Base-by-base conservation (phyloP, 2,888 invertebrate genomes). In the Podabrus alpinus region DNA sequence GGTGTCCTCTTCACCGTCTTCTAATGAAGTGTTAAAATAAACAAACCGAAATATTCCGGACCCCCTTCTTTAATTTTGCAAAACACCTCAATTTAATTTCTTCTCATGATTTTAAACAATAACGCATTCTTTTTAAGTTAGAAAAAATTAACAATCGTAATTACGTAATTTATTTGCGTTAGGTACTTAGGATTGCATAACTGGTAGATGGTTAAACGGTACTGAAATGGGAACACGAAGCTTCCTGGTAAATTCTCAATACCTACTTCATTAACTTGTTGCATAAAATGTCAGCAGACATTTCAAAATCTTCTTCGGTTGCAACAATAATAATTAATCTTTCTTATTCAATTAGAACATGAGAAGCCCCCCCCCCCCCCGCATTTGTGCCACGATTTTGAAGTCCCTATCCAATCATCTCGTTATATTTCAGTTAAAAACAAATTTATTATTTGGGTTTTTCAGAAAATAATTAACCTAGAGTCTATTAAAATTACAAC, bases 181-280 rank as follows among this genome's bases (percentile, higher is more conserved):
- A 64, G 29, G 62, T 60, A 60, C 61, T 62, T 15, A 11, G 13
- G 7, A 17, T 62, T 62, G 17, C 19, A 62, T 62, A 62, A 62
- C 62, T 19, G 16, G 17, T 66, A 77, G 77, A 77, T 72, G 71
- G 70, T 75, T 75, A 70, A 79, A 78, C 79, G 77, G 79, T 67
- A 77, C 75, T 21, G 76, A 78, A 79, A 79, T 73, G 78, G 74
- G 79, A 78, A 77, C 79, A 76, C 73, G 70, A 16, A 62, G 62
- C 62, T 62, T 62, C 62, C 62, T 62, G 19, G 62, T 62, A 62
- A 45, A 45, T 45, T 45, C 29, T 45, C 29, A 45, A 45, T 45
- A 45, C 29, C 13, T 25, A 25, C 25, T 25, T 74, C 74, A 60
- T 69, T 68, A 71, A 25, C 11, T 15, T 21, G 25, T 71, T 71